phyloP scores from a whole-genome alignment of 2,797 vertebrate species.

The Sebastes goodei region DNA sequence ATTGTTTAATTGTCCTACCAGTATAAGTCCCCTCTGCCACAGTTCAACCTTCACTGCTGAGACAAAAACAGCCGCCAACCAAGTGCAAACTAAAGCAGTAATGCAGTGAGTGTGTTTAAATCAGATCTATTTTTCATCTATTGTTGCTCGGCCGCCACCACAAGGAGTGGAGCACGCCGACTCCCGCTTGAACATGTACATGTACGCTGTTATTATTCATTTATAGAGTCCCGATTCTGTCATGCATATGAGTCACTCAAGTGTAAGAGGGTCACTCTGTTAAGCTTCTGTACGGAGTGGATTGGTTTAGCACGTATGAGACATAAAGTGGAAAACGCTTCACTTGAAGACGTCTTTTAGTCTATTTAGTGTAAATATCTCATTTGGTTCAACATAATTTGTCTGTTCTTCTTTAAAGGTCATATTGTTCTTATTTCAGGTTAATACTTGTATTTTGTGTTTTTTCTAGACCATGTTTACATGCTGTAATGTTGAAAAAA shows the following conservation, averaged over 20 bases:
- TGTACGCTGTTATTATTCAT: conserved; percentile 68
- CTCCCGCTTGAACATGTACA: conserved; percentile 39
- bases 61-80: background rate
- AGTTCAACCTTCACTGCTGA: background rate
- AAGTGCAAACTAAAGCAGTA: conserved; percentile 1
- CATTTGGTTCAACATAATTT: background rate
- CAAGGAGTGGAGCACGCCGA: conserved; percentile 3
- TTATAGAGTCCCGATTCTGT: conserved; percentile 80
- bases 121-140: conserved; percentile 52
- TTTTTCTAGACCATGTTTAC: too few species aligned
- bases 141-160: conserved; percentile 32
- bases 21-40: background rate
- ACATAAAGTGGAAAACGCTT: background rate
- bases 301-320: background rate
- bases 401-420: background rate
- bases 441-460: background rate
- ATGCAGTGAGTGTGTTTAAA: conserved; percentile 30
- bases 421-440: too few species aligned
- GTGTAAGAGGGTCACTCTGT: conserved; percentile 68
- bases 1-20: background rate
- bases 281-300: conserved; percentile 4
- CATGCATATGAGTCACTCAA: conserved; percentile 67
- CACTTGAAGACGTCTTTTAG: background rate
- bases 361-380: background rate
- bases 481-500: too few species aligned